Percentiles rank a stretch among this genome's conserved stretches.
Conservation (phyloP, 2,888 invertebrate species). For the Iselma pallidipennis region DNA sequence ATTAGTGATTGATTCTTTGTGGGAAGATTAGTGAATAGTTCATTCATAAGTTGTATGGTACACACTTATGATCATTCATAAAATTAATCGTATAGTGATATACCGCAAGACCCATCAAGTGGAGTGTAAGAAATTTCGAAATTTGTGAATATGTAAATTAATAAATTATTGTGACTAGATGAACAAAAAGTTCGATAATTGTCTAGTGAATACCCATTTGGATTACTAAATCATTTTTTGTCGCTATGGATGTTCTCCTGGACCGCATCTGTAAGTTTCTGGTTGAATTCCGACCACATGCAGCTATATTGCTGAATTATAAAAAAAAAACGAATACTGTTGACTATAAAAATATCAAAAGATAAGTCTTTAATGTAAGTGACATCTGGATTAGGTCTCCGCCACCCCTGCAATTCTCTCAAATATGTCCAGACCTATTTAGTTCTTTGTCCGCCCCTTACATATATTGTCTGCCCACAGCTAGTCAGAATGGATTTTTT, state of each 20-base stretch:
- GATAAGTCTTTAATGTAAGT: neutral
- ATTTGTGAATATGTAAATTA: neutral
- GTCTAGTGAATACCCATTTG: neutral
- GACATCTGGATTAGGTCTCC: slow-evolving; percentile 1
- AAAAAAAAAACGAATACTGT: neutral
- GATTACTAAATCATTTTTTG: neutral
- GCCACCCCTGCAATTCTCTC: neutral
- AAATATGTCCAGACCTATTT: no score
- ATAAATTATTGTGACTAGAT: neutral
- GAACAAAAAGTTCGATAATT: no score
- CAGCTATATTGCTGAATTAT: slow-evolving; percentile 2
- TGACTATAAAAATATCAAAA: neutral
- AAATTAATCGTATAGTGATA: neutral
- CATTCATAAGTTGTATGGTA: neutral
- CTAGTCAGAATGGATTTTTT: no score
- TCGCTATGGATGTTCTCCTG: neutral
- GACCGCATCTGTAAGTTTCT: slow-evolving; percentile 7
- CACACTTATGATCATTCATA: neutral
- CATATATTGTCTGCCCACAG: neutral
- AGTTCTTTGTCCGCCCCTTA: neutral
- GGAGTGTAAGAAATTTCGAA: neutral
- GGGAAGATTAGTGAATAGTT: neutral
- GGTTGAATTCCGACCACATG: neutral
- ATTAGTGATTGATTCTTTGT: neutral
- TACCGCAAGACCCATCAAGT: neutral